Base-by-base conservation (phyloP, 1,140 invertebrate genomes). In the Drosophila virilis region DNA sequence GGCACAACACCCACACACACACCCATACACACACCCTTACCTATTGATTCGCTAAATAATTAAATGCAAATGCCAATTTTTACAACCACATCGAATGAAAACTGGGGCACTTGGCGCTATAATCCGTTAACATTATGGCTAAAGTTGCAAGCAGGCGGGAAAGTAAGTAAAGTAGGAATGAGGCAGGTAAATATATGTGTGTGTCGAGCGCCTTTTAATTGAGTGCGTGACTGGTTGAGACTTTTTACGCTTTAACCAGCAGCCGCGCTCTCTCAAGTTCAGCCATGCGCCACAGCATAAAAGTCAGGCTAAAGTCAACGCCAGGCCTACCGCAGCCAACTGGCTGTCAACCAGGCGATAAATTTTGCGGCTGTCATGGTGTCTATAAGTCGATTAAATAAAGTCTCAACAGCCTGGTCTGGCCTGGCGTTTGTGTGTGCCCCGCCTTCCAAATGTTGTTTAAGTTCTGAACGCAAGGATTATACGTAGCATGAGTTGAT, bases 191-290 rank as follows among this genome's bases (percentile, higher is more conserved):
- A 32, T 9, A 28, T 13, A 52, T 35, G 40, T 7, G 8, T 22
- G 37, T 33, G 8, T 38, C 43, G 58, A 58, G 38, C 35, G 60
- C 57, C 62, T 86, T 83, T 89, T 88, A 88, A 88, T 88, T 88
- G 80, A 88, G 80, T 88, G 84, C 84, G 84, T 88, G 84, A 89
- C 84, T 88, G 83, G 80, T 88, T 77, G 70, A 77, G 78, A 89
- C 74, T 84, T 89, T 88, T 80, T 80, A 86, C 84, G 84, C 84
- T 88, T 88, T 89, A 15, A n/a, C 46, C 9, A 45, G 13, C 43
- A 45, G 43, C 45, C 45, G 10, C 10, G 5, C 38, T 0, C 22
- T 28, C 22, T 40, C 38, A 40, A 40, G 45, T 12, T 43, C 42
- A 43, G 10, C 6, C n/a, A 48, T 8, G 17, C 15, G 17, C 9